A percentile compares a stretch with the other conserved stretches of the same genome.
Evolutionary conservation across 2,113 vertebrate genomes (phyloP).

Genomic region (Paracanthobrama guichenoti): DNA sequence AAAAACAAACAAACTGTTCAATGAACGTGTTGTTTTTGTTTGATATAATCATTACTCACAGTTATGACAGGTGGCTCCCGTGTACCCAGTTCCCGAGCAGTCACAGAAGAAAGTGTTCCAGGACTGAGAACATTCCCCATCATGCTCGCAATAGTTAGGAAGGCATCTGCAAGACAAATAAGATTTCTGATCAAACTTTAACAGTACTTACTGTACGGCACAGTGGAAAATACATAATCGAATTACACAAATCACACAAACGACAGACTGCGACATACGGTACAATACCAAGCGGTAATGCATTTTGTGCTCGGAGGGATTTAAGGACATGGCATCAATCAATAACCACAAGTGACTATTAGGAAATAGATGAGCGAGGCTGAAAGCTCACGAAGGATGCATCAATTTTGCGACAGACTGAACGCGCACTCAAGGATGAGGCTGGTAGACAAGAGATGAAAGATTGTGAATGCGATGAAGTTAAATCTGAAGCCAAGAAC

Average conservation of each 20-base stretch:
- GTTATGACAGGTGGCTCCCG: slow-evolving; percentile 83
- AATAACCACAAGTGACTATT: slow-evolving; percentile 38
- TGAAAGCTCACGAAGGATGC: slow-evolving; percentile 30
- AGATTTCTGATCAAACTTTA: neutral
- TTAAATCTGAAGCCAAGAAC: slow-evolving; percentile 3
- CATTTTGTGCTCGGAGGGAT: slow-evolving; percentile 7
- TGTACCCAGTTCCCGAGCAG: slow-evolving; percentile 80
- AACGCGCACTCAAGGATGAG: slow-evolving; percentile 26
- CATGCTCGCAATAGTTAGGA: slow-evolving; percentile 86
- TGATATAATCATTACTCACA: slow-evolving; percentile 72
- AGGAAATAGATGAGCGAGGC: slow-evolving; percentile 30
- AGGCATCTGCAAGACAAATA: slow-evolving; percentile 74
- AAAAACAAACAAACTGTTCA: neutral
- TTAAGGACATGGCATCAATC: slow-evolving; percentile 30
- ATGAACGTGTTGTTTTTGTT: neutral
- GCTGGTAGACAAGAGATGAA: slow-evolving; percentile 19
- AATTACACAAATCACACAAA: slow-evolving; percentile 27
- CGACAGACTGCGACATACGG: neutral
- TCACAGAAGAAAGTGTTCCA: slow-evolving; percentile 82
- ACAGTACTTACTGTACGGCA: neutral
- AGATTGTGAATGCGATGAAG: slow-evolving; percentile 5
- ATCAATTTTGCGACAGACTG: slow-evolving; percentile 33
- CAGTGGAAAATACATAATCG: neutral
- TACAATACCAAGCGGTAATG: slow-evolving; percentile 3
- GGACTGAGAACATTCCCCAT: slow-evolving; percentile 82